phyloP scores from a whole-genome alignment of 2,888 invertebrate species.

The Agrilus cyanescens region DNA sequence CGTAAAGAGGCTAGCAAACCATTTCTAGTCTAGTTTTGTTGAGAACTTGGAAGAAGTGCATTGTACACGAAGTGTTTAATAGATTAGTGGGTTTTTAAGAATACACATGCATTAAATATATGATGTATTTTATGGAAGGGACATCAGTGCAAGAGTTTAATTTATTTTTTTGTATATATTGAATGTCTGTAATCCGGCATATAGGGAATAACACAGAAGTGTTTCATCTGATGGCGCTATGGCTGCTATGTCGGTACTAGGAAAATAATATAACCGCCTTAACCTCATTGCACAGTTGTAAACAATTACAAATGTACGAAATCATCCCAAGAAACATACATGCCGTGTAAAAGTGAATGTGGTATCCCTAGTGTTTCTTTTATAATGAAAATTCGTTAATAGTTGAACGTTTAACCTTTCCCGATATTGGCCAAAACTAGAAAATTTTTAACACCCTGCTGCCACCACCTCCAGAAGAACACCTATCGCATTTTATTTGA shows the following conservation, averaged over 20 bases:
- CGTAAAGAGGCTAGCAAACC: constrained; percentile 47
- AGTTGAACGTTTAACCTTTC: too few species aligned
- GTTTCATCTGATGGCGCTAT: constrained; percentile 33
- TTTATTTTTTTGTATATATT: constrained; percentile 8
- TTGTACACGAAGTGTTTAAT: constrained; percentile 11
- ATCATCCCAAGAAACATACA: too few species aligned
- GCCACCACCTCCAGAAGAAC: too few species aligned
- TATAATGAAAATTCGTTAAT: too few species aligned
- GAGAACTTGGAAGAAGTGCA: constrained; percentile 16
- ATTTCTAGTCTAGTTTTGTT: constrained; percentile 15
- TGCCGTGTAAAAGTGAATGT: too few species aligned
- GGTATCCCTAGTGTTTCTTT: too few species aligned
- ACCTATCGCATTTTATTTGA: too few species aligned
- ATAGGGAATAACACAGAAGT: constrained; percentile 28
- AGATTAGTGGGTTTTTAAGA: constrained; percentile 11
- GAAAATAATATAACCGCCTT: constrained; percentile 32
- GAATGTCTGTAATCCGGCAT: constrained; percentile 20
- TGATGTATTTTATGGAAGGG: too few species aligned
- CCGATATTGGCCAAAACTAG: too few species aligned
- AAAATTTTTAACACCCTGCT: too few species aligned
- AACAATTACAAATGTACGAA: constrained; percentile 19
- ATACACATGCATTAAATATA: not conserved
- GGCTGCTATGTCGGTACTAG: constrained; percentile 34
- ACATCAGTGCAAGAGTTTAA: not conserved
- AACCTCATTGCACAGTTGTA: constrained; percentile 30